These are phyloP conservation scores for Pseudomyrmex concolor DNA, from an alignment of 1,140 invertebrate genomes.

Conservation along the genomic window DNA sequence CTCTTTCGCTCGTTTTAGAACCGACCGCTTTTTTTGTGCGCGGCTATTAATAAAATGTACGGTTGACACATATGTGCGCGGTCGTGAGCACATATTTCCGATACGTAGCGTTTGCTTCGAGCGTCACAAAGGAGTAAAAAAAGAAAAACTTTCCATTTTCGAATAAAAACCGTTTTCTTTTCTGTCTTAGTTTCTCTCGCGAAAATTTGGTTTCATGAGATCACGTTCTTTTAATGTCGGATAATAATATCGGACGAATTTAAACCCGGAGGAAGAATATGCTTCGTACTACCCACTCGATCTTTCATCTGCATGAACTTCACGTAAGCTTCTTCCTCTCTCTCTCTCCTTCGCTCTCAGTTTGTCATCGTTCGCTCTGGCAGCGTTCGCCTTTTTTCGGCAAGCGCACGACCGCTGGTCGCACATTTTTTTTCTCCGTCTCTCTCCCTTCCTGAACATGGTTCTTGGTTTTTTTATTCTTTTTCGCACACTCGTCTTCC, in stretches of 20 bases:
- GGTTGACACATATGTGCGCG: not conserved
- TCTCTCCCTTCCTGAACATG: not conserved
- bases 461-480: slow-evolving; percentile 17
- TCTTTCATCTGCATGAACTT: slow-evolving; percentile 74
- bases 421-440: slow-evolving; percentile 52
- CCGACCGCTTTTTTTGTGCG: not conserved
- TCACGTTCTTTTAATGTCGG: not conserved
- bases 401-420: slow-evolving; percentile 78
- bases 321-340: slow-evolving; percentile 56
- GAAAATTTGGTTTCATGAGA: slow-evolving; percentile 19
- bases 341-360: slow-evolving; percentile 13
- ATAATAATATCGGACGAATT: not conserved
- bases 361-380: slow-evolving; percentile 32
- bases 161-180: not conserved
- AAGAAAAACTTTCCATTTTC: not conserved
- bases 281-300: slow-evolving; percentile 59
- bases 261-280: not conserved
- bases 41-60: slow-evolving; percentile 23
- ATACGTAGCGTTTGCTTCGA: not conserved
- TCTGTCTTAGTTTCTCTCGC: not conserved
- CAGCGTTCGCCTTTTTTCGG: slow-evolving; percentile 53
- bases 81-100: not conserved
- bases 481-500: slow-evolving; percentile 1
- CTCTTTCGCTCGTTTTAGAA: not conserved
- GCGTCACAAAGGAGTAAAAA: no score